phyloP scores from a whole-genome alignment of 2,113 vertebrate genomes.

The Elachura formosa region DNA sequence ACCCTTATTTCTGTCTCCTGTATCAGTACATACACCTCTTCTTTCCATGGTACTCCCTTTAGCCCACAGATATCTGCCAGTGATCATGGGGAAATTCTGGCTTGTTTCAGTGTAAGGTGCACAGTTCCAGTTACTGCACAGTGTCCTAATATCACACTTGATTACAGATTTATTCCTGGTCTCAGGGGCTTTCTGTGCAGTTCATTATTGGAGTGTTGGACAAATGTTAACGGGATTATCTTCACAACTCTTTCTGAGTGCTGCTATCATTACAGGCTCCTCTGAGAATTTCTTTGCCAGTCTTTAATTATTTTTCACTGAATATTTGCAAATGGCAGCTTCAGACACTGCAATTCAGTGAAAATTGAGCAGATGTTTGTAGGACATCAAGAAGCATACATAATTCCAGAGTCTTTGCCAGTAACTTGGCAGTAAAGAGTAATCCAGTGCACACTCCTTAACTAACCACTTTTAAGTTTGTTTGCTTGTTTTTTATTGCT shows the following conservation, averaged over 20 bases:
- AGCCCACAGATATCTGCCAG: neutral
- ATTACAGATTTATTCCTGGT: neutral
- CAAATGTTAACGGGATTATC: neutral
- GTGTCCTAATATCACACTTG: neutral
- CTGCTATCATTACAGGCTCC: neutral
- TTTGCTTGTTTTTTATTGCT: neutral
- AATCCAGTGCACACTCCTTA: neutral
- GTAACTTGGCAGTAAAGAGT: neutral
- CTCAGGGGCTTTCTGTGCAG: neutral
- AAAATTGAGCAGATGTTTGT: neutral
- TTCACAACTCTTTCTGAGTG: neutral
- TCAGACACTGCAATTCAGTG: neutral
- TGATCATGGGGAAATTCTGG: neutral
- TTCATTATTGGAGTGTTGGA: neutral
- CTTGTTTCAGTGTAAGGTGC: neutral
- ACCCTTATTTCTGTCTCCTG: accelerated
- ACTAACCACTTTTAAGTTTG: neutral
- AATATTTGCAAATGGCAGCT: neutral
- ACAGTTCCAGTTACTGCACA: neutral
- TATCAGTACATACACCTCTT: accelerated
- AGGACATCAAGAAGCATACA: neutral
- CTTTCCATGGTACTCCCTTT: neutral
- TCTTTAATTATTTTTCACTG: constrained; percentile 3
- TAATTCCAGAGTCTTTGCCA: neutral
- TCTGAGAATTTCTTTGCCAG: neutral